Conservation (phyloP, 1,140 invertebrate species). For the Hydropsyche tenuis region DNA sequence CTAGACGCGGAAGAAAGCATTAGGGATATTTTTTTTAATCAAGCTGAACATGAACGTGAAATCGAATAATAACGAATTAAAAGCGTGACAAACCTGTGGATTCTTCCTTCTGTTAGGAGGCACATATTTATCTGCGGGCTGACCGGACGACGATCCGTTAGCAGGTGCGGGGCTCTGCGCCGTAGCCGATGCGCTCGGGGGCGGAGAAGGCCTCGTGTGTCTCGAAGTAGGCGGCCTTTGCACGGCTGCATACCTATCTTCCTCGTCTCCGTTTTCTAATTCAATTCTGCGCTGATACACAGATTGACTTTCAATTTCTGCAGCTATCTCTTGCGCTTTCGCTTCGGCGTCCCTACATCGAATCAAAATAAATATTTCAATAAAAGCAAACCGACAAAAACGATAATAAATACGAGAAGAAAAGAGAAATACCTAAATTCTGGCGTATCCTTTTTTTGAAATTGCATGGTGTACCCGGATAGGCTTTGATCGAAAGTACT, state of each 20-base stretch:
- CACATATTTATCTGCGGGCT: conserved; percentile 73
- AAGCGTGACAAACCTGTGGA: conserved; percentile 56
- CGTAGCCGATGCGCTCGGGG: conserved; percentile 41
- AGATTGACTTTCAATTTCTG: conserved; percentile 87
- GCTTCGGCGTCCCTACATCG: conserved; percentile 73
- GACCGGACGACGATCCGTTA: conserved; percentile 32
- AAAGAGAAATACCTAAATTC: conserved; percentile 86
- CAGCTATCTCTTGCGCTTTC: conserved; percentile 85
- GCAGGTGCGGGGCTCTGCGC: conserved; percentile 15
- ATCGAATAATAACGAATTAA: conserved; percentile 1
- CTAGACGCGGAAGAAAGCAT: neutral
- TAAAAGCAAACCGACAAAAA: neutral
- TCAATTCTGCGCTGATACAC: conserved; percentile 80
- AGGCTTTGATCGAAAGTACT: conserved; percentile 87
- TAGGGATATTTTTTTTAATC: neutral
- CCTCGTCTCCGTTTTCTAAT: conserved; percentile 91
- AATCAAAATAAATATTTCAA: neutral
- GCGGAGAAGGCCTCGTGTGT: conserved; percentile 51
- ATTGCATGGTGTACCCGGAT: conserved; percentile 83
- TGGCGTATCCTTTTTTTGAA: conserved; percentile 83
- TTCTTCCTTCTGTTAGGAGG: conserved; percentile 79
- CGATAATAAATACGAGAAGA: conserved; percentile 23
- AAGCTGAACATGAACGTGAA: neutral
- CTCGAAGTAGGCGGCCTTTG: conserved; percentile 62
- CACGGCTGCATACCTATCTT: conserved; percentile 82